A percentile compares a stretch with the other conserved stretches of the same genome.
Conservation (phyloP, 2,797 vertebrate species). For the Neoniphon sammara region DNA sequence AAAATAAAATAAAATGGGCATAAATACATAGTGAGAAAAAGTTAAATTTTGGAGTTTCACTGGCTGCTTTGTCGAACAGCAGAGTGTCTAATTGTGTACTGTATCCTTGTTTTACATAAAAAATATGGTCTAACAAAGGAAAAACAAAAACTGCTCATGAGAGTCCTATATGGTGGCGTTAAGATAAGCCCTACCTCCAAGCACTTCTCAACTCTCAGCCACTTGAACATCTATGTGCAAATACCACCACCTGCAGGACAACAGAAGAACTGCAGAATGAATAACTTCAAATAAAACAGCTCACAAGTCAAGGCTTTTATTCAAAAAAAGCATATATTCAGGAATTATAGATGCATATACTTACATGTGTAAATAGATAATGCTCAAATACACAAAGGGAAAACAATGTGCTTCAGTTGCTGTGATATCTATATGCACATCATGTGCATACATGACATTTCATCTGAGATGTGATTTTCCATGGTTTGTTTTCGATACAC, state of each 20-base stretch:
- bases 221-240: not conserved
- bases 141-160: too few species aligned
- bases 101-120: too few species aligned
- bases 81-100: too few species aligned
- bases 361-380: constrained; percentile 78
- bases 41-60: too few species aligned
- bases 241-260: constrained; percentile 61
- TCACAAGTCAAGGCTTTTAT: constrained; percentile 70
- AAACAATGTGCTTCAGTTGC: constrained; percentile 69
- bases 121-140: too few species aligned
- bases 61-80: too few species aligned
- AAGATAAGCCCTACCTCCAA: too few species aligned
- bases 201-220: not conserved
- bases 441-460: constrained; percentile 55
- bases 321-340: constrained; percentile 77
- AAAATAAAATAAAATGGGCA: too few species aligned
- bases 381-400: constrained; percentile 74
- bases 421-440: constrained; percentile 55
- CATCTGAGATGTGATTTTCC: constrained; percentile 30
- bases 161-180: too few species aligned
- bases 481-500: constrained; percentile 21
- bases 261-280: constrained; percentile 11
- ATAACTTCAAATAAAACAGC: constrained; percentile 1
- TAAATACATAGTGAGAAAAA: too few species aligned
- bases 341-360: constrained; percentile 79